Evolutionary conservation across 2,888 invertebrate genomes (phyloP).

Genomic region (Ophion costatus): DNA sequence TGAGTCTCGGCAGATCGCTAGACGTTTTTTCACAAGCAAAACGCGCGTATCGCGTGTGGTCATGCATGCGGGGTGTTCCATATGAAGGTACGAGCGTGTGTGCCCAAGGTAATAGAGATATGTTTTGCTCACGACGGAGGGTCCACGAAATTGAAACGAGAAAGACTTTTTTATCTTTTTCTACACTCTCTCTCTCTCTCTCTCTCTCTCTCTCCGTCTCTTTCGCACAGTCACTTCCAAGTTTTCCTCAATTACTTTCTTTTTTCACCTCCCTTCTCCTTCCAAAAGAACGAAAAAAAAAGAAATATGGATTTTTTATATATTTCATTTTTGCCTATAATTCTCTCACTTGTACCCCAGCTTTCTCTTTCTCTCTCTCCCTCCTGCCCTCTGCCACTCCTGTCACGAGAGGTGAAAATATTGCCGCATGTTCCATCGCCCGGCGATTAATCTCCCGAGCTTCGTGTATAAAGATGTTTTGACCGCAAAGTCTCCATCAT

Average conservation of each 20-base stretch:
- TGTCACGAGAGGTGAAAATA: constrained; percentile 57
- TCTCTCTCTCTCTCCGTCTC: neutral
- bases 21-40: constrained; percentile 40
- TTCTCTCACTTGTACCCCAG: constrained; percentile 7
- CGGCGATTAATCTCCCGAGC: constrained; percentile 39
- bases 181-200: neutral
- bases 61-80: constrained; percentile 13
- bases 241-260: neutral
- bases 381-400: neutral
- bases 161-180: constrained; percentile 38
- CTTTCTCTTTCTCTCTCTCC: neutral
- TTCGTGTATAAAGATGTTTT: constrained; percentile 26
- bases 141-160: constrained; percentile 75
- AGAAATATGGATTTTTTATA: constrained; percentile 8
- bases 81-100: constrained; percentile 18
- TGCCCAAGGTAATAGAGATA: constrained; percentile 71
- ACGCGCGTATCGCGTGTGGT: constrained; percentile 65
- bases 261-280: neutral
- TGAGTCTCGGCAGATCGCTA: constrained; percentile 17
- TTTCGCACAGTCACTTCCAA: neutral
- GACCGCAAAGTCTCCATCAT: constrained; percentile 52
- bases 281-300: neutral
- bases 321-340: neutral
- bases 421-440: constrained; percentile 37
- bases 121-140: constrained; percentile 70